These are phyloP conservation scores for Azorinus chamasolen DNA, from an alignment of 2,888 invertebrate genomes.

Conservation along the genomic window DNA sequence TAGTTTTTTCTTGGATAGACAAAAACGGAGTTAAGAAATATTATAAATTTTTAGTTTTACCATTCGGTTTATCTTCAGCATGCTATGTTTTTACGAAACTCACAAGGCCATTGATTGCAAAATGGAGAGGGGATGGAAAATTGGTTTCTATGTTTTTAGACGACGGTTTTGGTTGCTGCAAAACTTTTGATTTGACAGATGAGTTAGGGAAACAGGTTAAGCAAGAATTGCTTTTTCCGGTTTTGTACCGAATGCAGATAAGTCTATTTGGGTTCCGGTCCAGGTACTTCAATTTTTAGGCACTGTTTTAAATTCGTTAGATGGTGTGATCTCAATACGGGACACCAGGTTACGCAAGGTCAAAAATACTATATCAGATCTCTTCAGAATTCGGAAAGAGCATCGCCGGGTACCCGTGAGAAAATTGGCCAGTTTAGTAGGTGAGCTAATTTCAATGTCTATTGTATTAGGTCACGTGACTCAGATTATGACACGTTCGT, in stretches of 20 bases:
- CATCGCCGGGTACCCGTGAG: slow-evolving; percentile 4
- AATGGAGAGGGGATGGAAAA: slow-evolving; percentile 27
- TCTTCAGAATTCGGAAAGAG: no score
- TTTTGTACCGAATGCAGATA: slow-evolving; percentile 35
- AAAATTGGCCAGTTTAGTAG: slow-evolving; percentile 27
- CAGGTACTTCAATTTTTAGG: slow-evolving; percentile 35
- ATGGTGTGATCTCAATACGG: no score
- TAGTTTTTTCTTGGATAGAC: no score
- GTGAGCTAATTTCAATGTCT: slow-evolving; percentile 31
- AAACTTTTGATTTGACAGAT: background rate
- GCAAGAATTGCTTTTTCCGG: slow-evolving; percentile 33
- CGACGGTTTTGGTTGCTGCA: slow-evolving; percentile 20
- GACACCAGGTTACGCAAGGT: no score
- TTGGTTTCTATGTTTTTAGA: slow-evolving; percentile 13
- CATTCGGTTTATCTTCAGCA: slow-evolving; percentile 24
- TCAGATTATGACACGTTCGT: slow-evolving; percentile 26
- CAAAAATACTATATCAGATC: no score
- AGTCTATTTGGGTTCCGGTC: slow-evolving; percentile 40
- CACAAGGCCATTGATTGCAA: slow-evolving; percentile 12
- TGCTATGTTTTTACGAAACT: slow-evolving; percentile 15
- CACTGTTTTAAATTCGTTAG: slow-evolving; percentile 7
- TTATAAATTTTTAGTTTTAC: slow-evolving; percentile 31
- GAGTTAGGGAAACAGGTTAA: slow-evolving; percentile 14
- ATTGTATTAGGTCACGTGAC: slow-evolving; percentile 21
- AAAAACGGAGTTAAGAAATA: no score